phyloP scores from a whole-genome alignment of 2,797 vertebrate genomes.

The Poecilia velifera region DNA sequence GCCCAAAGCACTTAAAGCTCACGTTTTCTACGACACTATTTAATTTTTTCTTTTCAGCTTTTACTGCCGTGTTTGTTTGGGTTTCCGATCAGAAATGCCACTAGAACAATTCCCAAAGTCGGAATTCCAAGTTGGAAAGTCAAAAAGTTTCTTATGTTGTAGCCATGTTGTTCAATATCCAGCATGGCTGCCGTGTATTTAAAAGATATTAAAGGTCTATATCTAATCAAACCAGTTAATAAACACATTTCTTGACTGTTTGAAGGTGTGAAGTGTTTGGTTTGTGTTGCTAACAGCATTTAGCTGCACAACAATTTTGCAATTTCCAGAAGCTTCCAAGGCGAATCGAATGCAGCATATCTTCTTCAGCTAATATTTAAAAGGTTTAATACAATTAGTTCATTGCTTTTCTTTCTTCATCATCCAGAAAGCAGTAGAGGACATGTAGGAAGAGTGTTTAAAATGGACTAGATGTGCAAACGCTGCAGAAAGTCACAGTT shows the following conservation, averaged over 20 bases:
- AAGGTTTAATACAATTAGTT: neutral
- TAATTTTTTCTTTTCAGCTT: neutral
- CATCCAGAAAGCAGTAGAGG: neutral
- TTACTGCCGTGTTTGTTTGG: neutral
- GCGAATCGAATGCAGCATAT: neutral
- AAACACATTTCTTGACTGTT: neutral
- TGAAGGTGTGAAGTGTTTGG: neutral
- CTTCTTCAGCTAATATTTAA: neutral
- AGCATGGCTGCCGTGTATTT: neutral
- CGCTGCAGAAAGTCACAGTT: neutral
- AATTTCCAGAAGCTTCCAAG: neutral
- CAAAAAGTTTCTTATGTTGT: neutral
- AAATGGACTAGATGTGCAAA: neutral
- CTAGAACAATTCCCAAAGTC: neutral
- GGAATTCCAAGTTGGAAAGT: neutral
- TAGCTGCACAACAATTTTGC: neutral
- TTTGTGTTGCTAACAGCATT: neutral
- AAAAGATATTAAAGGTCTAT: neutral
- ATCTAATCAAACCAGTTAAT: neutral
- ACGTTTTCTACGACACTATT: neutral
- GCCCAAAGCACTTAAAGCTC: neutral
- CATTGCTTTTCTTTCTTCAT: neutral
- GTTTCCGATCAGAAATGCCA: neutral
- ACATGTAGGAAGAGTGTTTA: neutral
- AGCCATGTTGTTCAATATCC: neutral